Evolutionary conservation across 2,113 vertebrate genomes (phyloP).

Genomic region (Phoenicopterus ruber): DNA sequence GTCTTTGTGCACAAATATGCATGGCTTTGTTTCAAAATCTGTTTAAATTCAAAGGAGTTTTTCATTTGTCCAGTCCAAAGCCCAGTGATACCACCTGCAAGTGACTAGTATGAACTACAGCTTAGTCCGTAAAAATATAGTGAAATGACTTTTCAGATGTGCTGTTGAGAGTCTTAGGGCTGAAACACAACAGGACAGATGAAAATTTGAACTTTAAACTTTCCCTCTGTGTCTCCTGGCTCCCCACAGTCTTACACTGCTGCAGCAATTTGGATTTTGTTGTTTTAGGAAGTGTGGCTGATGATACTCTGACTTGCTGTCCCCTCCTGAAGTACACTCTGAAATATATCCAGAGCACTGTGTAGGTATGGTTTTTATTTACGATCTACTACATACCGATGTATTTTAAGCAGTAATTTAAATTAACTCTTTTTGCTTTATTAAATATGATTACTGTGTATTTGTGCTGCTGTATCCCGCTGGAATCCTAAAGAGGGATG

Average conservation of each 20-base stretch:
- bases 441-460: conserved; percentile 3
- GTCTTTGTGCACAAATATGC: neutral
- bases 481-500: conserved; percentile 1
- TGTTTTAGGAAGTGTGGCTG: neutral
- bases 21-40: neutral
- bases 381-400: neutral
- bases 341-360: conserved; percentile 10
- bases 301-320: neutral
- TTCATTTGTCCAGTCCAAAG: neutral
- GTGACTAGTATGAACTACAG: neutral
- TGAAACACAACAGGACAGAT: neutral
- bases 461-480: neutral
- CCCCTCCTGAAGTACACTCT: conserved; percentile 16
- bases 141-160: neutral
- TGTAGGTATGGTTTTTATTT: conserved; percentile 2
- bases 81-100: neutral
- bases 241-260: neutral
- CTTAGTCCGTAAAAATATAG: neutral
- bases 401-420: conserved; percentile 41
- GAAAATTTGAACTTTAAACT: neutral
- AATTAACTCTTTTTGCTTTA: conserved; percentile 20
- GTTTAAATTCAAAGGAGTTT: neutral
- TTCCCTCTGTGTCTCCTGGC: neutral
- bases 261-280: neutral
- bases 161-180: neutral